These are phyloP conservation scores for Saccopteryx leptura DNA, from an alignment of 2,113 vertebrate genomes.

Conservation along the genomic window DNA sequence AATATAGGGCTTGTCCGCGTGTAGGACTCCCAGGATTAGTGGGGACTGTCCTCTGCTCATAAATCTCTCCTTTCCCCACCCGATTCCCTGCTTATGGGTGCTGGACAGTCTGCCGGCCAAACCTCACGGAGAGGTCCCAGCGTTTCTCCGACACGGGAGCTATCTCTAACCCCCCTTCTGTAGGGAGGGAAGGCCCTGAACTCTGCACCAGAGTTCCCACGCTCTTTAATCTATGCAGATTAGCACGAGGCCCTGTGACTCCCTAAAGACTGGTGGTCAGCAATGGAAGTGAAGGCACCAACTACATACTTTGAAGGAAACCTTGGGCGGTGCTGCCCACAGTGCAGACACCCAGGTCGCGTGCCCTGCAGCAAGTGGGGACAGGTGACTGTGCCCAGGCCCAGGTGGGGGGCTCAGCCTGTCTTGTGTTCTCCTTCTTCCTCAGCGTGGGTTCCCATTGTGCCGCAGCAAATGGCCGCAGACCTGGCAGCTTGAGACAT, in stretches of 20 bases:
- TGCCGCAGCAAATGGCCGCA: not conserved
- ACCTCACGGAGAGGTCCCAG: accelerated
- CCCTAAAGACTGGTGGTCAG: not conserved
- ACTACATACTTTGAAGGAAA: too few species aligned
- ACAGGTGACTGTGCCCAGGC: not conserved
- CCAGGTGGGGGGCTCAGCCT: accelerated
- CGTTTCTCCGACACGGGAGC: not conserved
- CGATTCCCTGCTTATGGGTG: not conserved
- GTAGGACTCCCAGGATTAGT: not conserved
- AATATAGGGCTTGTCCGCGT: not conserved
- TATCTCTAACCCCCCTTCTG: not conserved
- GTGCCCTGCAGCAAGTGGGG: accelerated
- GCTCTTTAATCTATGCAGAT: not conserved
- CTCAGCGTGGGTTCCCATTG: not conserved
- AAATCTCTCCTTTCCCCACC: not conserved
- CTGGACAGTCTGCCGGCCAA: accelerated
- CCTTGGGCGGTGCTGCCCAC: not conserved
- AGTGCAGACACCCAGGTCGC: accelerated
- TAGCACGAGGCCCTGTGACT: not conserved
- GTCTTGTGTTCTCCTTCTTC: accelerated
- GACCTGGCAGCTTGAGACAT: not conserved
- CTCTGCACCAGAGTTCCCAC: not conserved
- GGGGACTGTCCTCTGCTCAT: not conserved
- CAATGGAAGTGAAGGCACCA: accelerated
- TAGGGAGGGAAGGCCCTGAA: not conserved